phyloP scores from a whole-genome alignment of 2,113 vertebrate genomes.

The Rhea americana region DNA sequence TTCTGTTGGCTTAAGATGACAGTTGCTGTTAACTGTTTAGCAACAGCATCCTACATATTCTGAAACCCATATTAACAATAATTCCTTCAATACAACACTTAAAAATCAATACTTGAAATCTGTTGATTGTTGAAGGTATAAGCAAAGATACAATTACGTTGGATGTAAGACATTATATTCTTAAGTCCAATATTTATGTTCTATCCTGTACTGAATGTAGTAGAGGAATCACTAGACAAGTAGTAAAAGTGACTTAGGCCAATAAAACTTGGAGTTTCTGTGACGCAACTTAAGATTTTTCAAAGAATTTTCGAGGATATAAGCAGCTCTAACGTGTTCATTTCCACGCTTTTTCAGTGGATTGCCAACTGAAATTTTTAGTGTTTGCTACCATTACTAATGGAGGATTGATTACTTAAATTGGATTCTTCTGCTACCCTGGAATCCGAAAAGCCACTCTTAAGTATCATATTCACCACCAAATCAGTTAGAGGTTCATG shows the following conservation, averaged over 20 bases:
- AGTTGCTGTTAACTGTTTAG: background rate
- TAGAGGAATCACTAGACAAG: background rate
- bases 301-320: background rate
- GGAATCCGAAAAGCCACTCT: background rate
- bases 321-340: background rate
- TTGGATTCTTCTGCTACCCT: background rate
- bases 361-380: background rate
- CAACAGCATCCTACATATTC: background rate
- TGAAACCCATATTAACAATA: background rate
- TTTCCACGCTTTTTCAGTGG: background rate
- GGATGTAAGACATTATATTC: too few species aligned
- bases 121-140: background rate
- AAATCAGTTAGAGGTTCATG: background rate
- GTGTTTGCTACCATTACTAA: background rate
- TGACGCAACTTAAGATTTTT: background rate
- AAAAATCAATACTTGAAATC: background rate
- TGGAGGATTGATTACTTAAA: background rate
- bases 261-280: background rate
- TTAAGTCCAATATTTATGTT: too few species aligned
- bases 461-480: background rate
- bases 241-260: background rate
- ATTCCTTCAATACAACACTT: background rate
- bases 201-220: background rate
- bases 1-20: background rate
- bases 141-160: background rate